These are phyloP conservation scores for Odontesthes bonariensis DNA, from an alignment of 2,113 vertebrate species.

Conservation along the genomic window DNA sequence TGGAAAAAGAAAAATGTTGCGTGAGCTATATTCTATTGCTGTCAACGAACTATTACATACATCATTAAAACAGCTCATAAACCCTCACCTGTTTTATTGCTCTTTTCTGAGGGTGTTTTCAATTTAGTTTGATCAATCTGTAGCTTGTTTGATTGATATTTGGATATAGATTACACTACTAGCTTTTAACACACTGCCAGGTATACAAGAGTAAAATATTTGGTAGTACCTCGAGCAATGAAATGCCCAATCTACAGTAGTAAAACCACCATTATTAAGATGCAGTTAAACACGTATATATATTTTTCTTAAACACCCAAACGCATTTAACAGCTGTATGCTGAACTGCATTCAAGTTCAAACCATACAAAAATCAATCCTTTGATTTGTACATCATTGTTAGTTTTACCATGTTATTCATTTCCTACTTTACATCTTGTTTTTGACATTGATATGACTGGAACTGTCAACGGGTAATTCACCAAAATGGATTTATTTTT, in stretches of 20 bases:
- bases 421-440: conserved; percentile 30
- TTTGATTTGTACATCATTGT: conserved; percentile 10
- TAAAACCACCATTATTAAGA: conserved; percentile 44
- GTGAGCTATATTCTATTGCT: conserved; percentile 27
- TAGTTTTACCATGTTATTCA: conserved; percentile 39
- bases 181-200: conserved; percentile 27
- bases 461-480: conserved; percentile 36
- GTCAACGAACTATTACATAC: conserved; percentile 36
- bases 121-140: conserved; percentile 52
- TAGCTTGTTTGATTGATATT: conserved; percentile 48
- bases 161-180: conserved; percentile 27
- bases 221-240: conserved; percentile 47
- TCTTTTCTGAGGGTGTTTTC: conserved; percentile 39
- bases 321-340: conserved; percentile 16
- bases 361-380: conserved; percentile 29
- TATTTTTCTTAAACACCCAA: conserved; percentile 10
- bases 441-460: conserved; percentile 49
- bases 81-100: conserved; percentile 43
- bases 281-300: not conserved
- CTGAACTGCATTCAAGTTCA: conserved; percentile 1
- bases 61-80: conserved; percentile 55
- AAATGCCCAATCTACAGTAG: conserved; percentile 39
- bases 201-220: conserved; percentile 33
- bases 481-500: conserved; percentile 57
- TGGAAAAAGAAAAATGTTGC: conserved; percentile 36